Evolutionary conservation across 2,888 invertebrate genomes (phyloP).

Genomic region (Perizoma flavofasciatum): DNA sequence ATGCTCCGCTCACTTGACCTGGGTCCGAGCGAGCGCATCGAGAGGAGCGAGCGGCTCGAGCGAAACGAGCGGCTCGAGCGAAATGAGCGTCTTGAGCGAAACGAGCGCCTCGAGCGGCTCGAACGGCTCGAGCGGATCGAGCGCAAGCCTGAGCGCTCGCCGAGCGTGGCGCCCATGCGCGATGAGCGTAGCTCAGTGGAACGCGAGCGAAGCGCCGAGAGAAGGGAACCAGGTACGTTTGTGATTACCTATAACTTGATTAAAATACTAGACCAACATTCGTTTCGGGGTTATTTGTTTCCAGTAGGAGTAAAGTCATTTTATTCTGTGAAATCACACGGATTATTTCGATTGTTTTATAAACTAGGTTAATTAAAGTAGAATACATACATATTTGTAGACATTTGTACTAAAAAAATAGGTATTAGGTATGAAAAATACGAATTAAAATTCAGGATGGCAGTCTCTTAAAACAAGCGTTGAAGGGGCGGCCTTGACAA

Average conservation of each 20-base stretch:
- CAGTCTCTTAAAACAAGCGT: too few relatives aligned
- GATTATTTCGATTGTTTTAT: too few relatives aligned
- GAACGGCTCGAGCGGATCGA: slow-evolving; percentile 56
- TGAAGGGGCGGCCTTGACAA: too few relatives aligned
- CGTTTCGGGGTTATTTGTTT: neutral
- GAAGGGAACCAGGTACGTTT: slow-evolving; percentile 74
- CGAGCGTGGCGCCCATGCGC: slow-evolving; percentile 60
- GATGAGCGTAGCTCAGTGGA: slow-evolving; percentile 66
- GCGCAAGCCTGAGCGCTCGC: slow-evolving; percentile 80
- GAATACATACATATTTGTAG: too few relatives aligned
- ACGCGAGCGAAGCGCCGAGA: slow-evolving; percentile 67
- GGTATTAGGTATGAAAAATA: too few relatives aligned
- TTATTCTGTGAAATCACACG: neutral
- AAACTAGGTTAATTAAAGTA: too few relatives aligned
- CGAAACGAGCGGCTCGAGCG: slow-evolving; percentile 63
- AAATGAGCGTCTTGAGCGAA: slow-evolving; percentile 60
- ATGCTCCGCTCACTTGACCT: slow-evolving; percentile 91
- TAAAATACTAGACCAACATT: slow-evolving; percentile 28
- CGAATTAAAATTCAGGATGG: too few relatives aligned
- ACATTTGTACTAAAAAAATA: too few relatives aligned
- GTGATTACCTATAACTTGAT: slow-evolving; percentile 42
- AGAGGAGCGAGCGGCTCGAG: slow-evolving; percentile 64
- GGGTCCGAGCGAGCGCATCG: slow-evolving; percentile 62
- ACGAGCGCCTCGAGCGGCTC: slow-evolving; percentile 60
- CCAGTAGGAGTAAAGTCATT: neutral